Conservation (phyloP, 2,797 vertebrate genomes). For the Pelochelys cantorii region DNA sequence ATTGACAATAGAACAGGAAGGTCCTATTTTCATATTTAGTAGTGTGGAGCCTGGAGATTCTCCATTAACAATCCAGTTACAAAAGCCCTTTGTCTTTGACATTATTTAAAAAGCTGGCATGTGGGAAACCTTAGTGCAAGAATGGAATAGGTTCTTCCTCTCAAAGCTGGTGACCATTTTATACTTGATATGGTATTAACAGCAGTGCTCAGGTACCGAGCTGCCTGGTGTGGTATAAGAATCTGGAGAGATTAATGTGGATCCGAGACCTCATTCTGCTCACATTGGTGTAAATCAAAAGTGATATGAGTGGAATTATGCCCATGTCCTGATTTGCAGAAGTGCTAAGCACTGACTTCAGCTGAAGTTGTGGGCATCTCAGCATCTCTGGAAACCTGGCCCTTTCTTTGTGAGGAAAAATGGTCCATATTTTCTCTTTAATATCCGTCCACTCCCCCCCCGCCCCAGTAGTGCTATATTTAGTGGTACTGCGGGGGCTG, state of each 20-base stretch:
- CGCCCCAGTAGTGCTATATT: no score
- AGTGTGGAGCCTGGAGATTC: neutral
- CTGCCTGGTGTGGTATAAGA: constrained; percentile 15
- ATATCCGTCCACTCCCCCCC: neutral
- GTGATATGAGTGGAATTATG: neutral
- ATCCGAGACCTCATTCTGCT: neutral
- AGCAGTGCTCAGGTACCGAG: neutral
- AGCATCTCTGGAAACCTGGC: neutral
- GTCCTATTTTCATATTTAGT: constrained; percentile 25
- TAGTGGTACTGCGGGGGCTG: no score
- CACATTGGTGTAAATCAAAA: neutral
- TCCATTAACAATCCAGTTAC: neutral
- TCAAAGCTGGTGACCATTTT: constrained; percentile 12
- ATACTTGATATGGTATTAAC: neutral
- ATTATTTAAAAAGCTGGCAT: constrained; percentile 1
- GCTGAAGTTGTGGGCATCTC: constrained; percentile 47
- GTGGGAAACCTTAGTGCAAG: neutral
- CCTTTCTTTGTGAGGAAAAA: neutral
- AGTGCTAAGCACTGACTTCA: constrained; percentile 46
- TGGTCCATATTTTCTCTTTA: neutral
- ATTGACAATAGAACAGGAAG: constrained; percentile 32
- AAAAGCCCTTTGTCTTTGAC: neutral
- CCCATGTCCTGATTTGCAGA: constrained; percentile 47
- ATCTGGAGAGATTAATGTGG: neutral
- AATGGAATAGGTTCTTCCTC: neutral